Base-by-base conservation (phyloP, 2,113 vertebrate genomes). In the Callorhinus ursinus region DNA sequence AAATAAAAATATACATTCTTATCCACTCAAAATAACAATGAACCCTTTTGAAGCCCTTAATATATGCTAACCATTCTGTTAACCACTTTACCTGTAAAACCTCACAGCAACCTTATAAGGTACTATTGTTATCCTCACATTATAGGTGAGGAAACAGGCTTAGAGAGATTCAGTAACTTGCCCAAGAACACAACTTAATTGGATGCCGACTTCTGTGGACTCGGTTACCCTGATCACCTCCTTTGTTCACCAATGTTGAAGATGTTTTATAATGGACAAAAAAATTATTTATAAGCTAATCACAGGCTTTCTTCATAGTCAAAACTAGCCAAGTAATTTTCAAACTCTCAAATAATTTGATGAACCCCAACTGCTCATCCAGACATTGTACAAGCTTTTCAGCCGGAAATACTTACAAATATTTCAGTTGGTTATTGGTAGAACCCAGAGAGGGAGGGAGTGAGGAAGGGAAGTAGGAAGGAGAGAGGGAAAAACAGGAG, bases 261-360 rank as follows among this genome's bases (percentile, higher is more conserved):
- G 89, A 67, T 84, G 14, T 74, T 81, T 76, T 49, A 5, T 61
- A 72, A 80, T 51, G 53, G 24, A 53, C 57, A 2, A n/a, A 61
- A 61, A 3, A 79, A 76, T 26, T 31, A 69, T 69, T 85, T 85
- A 76, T 80, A 93, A 49, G 11, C n/a, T 86, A 88, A 80, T 55
- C 51, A 49, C 7, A 88, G 55, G 7, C 36, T 82, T 90, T 12
- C 19, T 90, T 91, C 94, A 26, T 79, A 74, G 51, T 90, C 12
- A 26, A 67, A 96, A 57, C 18, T 33, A 22, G 36, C 4, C 55
- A 95, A 95, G 76, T 86, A 72, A 89, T 82, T 86, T 96, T 86
- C 72, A 94, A 88, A 95, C 31, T 76, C n/a, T 76, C 49, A 74
- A 22, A 83, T 96, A 95, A 63, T 86, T 71, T 80, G 9, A 71